phyloP scores from a whole-genome alignment of 2,113 vertebrate genomes.

The Labeo rohita region DNA sequence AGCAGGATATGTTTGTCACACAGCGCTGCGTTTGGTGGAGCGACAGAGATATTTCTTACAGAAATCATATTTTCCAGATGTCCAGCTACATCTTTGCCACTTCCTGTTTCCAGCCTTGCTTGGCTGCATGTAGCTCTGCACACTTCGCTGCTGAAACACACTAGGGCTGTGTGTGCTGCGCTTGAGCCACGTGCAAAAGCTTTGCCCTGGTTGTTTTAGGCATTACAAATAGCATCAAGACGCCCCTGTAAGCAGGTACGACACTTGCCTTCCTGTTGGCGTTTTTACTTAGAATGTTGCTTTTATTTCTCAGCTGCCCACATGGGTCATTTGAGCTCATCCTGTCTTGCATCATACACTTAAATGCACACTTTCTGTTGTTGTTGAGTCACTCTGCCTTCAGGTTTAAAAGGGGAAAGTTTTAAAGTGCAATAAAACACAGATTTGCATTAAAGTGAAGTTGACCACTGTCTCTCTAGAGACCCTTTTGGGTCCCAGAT shows the following conservation, averaged over 20 bases:
- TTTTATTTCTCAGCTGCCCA: constrained; percentile 21
- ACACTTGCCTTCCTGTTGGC: constrained; percentile 17
- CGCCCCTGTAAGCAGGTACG: background rate
- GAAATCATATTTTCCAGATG: constrained; percentile 41
- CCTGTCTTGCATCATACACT: background rate
- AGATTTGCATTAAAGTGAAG: background rate
- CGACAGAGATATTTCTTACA: constrained; percentile 26
- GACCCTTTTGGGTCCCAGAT: background rate
- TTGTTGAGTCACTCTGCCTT: background rate
- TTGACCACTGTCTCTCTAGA: background rate
- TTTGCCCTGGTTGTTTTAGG: constrained; percentile 7
- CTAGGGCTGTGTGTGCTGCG: constrained; percentile 6
- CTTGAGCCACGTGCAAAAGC: constrained; percentile 29
- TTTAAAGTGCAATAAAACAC: background rate
- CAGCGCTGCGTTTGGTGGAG: constrained; percentile 17
- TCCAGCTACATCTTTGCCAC: constrained; percentile 38
- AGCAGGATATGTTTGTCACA: constrained; percentile 34
- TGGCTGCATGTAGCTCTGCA: constrained; percentile 20
- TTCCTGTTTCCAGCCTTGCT: constrained; percentile 29
- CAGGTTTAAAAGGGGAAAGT: background rate
- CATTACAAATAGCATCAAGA: constrained; percentile 36
- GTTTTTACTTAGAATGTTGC: constrained; percentile 7
- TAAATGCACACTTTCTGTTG: background rate
- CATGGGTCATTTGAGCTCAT: background rate
- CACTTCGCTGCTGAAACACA: constrained; percentile 31